Conservation (phyloP, 2,888 invertebrate genomes). For the Dryomyza anilis region DNA sequence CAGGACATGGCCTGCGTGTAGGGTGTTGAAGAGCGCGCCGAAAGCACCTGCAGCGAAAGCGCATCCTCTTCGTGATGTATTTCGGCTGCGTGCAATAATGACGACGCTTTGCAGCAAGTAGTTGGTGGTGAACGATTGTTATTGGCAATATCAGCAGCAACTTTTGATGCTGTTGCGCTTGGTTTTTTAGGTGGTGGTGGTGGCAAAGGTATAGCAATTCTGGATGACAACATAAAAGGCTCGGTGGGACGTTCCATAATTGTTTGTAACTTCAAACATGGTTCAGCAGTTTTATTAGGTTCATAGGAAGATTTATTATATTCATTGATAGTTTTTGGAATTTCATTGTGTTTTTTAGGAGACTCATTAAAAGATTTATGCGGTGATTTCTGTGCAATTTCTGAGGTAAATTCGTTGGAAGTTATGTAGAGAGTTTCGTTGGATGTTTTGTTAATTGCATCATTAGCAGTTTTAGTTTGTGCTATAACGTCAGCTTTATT, state of each 20-base stretch:
- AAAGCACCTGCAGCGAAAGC: conserved; percentile 48
- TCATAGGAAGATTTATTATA: not conserved
- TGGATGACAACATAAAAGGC: conserved; percentile 35
- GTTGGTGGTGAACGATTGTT: too few relatives aligned
- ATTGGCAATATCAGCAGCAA: too few relatives aligned
- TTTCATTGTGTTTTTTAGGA: too few relatives aligned
- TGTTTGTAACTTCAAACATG: conserved; percentile 39
- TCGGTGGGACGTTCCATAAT: conserved; percentile 39
- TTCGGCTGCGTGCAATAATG: not conserved
- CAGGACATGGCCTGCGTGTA: conserved; percentile 50
- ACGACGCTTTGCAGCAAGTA: too few relatives aligned
- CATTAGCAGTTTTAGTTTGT: too few relatives aligned
- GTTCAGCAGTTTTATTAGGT: conserved; percentile 39
- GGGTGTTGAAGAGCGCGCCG: conserved; percentile 55
- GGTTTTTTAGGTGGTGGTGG: conserved; percentile 23
- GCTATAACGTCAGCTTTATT: too few relatives aligned
- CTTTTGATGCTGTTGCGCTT: not conserved
- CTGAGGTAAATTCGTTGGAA: too few relatives aligned
- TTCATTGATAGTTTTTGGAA: not conserved
- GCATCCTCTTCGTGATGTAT: conserved; percentile 46
- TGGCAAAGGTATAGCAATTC: conserved; percentile 46
- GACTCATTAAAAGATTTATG: too few relatives aligned
- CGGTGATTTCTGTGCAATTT: too few relatives aligned
- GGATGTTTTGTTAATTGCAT: too few relatives aligned
- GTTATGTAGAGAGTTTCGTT: too few relatives aligned